Conservation (phyloP, 1,140 invertebrate genomes). For the Anastatus disparis region DNA sequence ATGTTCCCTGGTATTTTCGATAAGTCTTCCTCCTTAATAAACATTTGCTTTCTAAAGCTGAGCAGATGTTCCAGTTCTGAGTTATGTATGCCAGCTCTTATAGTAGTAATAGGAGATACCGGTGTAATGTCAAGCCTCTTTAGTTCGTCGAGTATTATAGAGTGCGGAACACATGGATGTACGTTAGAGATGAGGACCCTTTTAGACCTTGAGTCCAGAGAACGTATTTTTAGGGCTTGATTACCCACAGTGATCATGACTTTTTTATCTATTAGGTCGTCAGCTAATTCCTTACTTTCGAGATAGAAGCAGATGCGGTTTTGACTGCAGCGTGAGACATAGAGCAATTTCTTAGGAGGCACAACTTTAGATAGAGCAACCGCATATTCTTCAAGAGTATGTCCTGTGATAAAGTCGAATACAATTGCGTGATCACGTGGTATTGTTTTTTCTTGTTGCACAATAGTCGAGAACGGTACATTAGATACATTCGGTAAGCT, state of each 20-base stretch:
- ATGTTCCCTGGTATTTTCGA: no score
- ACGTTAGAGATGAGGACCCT: conserved; percentile 45
- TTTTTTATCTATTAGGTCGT: conserved; percentile 21
- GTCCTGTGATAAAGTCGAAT: conserved; percentile 1
- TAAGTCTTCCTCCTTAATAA: no score
- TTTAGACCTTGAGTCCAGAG: conserved; percentile 36
- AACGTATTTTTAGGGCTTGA: conserved; percentile 11
- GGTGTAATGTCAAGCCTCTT: background rate
- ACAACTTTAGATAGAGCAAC: conserved; percentile 29
- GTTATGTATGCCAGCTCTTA: conserved; percentile 22
- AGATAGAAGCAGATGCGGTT: conserved; percentile 43
- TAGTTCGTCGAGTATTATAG: background rate
- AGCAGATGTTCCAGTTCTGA: no score
- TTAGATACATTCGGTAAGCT: no score
- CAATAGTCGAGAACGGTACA: no score
- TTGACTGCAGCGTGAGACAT: conserved; percentile 40
- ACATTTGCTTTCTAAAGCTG: no score
- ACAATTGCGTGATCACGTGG: background rate
- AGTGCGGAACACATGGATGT: conserved; percentile 37
- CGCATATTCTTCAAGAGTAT: conserved; percentile 36
- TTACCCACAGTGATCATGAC: conserved; percentile 25
- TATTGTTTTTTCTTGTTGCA: background rate
- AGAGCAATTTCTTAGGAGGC: conserved; percentile 28
- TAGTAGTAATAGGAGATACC: background rate
- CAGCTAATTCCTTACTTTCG: conserved; percentile 17